phyloP scores from a whole-genome alignment of 2,888 invertebrate species.

The Drosophila kuntzei region DNA sequence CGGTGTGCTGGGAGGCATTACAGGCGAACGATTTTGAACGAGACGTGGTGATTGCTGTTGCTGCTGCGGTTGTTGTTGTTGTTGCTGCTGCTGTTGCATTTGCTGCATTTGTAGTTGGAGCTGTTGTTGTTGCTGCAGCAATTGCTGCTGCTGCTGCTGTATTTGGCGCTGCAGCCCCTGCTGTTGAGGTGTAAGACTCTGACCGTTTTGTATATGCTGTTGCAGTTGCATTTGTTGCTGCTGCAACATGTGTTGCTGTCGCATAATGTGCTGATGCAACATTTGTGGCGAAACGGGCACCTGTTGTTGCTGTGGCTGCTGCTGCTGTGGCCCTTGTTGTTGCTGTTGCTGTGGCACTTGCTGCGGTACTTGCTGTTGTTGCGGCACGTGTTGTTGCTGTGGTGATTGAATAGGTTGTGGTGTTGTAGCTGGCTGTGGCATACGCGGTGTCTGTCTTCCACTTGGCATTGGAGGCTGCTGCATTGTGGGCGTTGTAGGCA shows the following conservation, averaged over 20 bases:
- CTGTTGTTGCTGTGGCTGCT: slow-evolving; percentile 68
- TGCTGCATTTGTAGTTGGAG: slow-evolving; percentile 85
- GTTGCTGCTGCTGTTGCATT: slow-evolving; percentile 81
- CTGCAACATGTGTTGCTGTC: slow-evolving; percentile 72
- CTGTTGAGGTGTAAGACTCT: slow-evolving; percentile 78
- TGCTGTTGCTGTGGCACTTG: slow-evolving; percentile 74
- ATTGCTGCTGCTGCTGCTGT: slow-evolving; percentile 86
- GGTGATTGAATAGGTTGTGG: slow-evolving; percentile 83
- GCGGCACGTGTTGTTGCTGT: slow-evolving; percentile 72
- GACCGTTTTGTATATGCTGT: slow-evolving; percentile 75
- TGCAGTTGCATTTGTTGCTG: slow-evolving; percentile 77
- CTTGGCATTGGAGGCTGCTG: slow-evolving; percentile 77
- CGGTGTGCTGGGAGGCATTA: slow-evolving; percentile 78
- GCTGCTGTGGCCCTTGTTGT: slow-evolving; percentile 55
- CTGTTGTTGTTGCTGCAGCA: slow-evolving; percentile 87
- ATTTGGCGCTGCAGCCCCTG: slow-evolving; percentile 80
- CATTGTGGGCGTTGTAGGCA: slow-evolving; percentile 63
- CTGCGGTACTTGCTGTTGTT: slow-evolving; percentile 55
- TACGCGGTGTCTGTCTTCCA: slow-evolving; percentile 80
- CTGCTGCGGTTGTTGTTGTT: slow-evolving; percentile 85
- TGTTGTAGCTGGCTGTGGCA: slow-evolving; percentile 79
- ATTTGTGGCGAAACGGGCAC: slow-evolving; percentile 81
- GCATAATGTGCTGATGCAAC: slow-evolving; percentile 72
- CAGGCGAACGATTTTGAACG: slow-evolving; percentile 84
- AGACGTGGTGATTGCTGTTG: slow-evolving; percentile 82